A percentile compares a stretch with the other conserved stretches of the same genome.
These are phyloP conservation scores for Eilema caniola DNA, from an alignment of 2,888 invertebrate genomes.

Conservation along the genomic window DNA sequence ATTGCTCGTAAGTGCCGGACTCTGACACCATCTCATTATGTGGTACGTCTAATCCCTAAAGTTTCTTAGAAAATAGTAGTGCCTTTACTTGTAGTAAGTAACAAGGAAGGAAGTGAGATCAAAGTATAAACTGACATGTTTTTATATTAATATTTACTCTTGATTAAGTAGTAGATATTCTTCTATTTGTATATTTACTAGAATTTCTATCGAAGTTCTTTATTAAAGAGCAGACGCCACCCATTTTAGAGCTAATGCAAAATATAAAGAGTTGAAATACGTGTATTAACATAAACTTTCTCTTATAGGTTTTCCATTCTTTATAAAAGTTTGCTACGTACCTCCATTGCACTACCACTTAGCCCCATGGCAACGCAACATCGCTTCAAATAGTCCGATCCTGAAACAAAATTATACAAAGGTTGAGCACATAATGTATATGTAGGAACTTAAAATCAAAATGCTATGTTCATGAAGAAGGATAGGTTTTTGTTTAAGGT, in stretches of 20 bases:
- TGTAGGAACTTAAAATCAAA: no score
- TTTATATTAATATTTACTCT: no score
- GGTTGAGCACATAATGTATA: background rate
- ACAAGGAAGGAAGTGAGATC: background rate
- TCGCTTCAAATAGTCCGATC: conserved; percentile 58
- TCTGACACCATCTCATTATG: background rate
- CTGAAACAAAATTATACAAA: conserved; percentile 60
- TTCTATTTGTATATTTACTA: no score
- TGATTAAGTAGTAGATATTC: no score
- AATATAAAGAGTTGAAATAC: background rate
- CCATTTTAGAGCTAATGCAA: no score
- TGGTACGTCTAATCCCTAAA: background rate
- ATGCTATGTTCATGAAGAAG: no score
- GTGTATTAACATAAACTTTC: background rate
- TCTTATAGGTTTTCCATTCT: no score
- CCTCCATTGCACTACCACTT: conserved; percentile 79
- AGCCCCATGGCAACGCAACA: conserved; percentile 72
- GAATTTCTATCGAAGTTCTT: no score
- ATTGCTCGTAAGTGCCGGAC: background rate
- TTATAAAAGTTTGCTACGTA: conserved; percentile 41
- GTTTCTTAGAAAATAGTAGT: background rate
- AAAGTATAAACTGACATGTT: background rate
- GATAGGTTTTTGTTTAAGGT: no score
- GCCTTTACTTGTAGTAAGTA: background rate
- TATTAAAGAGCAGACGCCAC: no score